Base-by-base conservation (phyloP, 1,140 invertebrate species). In the Aphelenchoides fujianensis region DNA sequence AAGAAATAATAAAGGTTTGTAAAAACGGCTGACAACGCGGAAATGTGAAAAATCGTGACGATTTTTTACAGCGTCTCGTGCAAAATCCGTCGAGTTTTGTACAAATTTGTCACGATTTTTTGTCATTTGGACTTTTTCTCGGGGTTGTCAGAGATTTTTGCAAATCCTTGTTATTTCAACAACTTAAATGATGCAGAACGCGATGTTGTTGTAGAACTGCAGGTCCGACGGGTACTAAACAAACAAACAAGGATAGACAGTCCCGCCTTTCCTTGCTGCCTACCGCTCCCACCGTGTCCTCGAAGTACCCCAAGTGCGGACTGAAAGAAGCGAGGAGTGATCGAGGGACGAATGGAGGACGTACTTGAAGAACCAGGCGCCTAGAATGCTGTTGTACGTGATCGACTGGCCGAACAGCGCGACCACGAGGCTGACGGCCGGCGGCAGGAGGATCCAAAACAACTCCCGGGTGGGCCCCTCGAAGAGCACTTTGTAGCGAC, bases 291-390 rank as follows among this genome's bases (percentile, higher is more conserved):
- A 7, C 55, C 5, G 7, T 30, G 23, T 59, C 55, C 19, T 5
- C 5, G 34, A 7, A 59, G 23, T 59, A 59, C 12, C 7, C 55
- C 5, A 7, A 59, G 34, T 59, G 55, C 5, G 55, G 55, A 59
- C 5, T 12, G 41, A 23, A 48, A 48, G 41, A 48, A 48, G 12
- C 41, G 23, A 23, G 12, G 12, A 12, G 12, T 12, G 23, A 48
- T 23, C n/a, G n/a, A n/a, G n/a, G n/a, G n/a, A n/a, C n/a, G n/a
- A n/a, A n/a, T n/a, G n/a, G n/a, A n/a, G n/a, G n/a, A n/a, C n/a
- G n/a, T n/a, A n/a, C n/a, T 59, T 7, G 55, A 59, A 59, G 55
- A 59, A 59, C 27, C 7, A 59, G 5, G 55, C 55, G 19, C 55
- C 5, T 5, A 30, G 23, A 19, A 59, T 19, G 5, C 5, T 5